Percentiles rank a stretch among this genome's conserved stretches.
Evolutionary conservation across 1,140 invertebrate species (phyloP).

Genomic region (Saccostrea echinata): DNA sequence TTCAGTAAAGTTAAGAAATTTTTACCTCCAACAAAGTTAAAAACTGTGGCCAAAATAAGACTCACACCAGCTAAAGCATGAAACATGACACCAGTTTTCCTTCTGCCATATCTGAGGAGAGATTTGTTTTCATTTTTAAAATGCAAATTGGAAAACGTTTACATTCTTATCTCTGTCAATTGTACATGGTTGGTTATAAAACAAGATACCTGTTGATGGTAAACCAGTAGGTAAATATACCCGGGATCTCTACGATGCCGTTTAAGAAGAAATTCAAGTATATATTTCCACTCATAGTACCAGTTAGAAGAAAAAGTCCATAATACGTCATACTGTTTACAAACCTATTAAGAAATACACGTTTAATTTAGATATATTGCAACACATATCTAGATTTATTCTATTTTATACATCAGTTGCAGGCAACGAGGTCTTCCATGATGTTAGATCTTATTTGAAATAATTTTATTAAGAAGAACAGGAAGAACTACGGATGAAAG

Average conservation of each 20-base stretch:
- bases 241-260: slow-evolving; percentile 84
- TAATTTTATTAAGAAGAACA: no score
- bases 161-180: background rate
- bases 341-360: slow-evolving; percentile 69
- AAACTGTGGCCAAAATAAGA: background rate
- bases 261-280: slow-evolving; percentile 77
- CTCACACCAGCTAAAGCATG: background rate
- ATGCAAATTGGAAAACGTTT: background rate
- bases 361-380: background rate
- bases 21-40: background rate
- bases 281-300: slow-evolving; percentile 73
- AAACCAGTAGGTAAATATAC: slow-evolving; percentile 84
- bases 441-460: no score
- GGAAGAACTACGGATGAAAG: no score
- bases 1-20: no score
- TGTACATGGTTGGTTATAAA: background rate
- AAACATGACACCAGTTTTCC: background rate
- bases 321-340: slow-evolving; percentile 78
- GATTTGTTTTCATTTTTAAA: background rate
- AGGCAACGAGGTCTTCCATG: no score
- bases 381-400: no score
- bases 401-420: no score
- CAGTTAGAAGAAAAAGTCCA: slow-evolving; percentile 76
- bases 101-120: background rate
- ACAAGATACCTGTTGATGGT: slow-evolving; percentile 80